phyloP scores from a whole-genome alignment of 2,113 vertebrate genomes.

The Nycticebus coucang region DNA sequence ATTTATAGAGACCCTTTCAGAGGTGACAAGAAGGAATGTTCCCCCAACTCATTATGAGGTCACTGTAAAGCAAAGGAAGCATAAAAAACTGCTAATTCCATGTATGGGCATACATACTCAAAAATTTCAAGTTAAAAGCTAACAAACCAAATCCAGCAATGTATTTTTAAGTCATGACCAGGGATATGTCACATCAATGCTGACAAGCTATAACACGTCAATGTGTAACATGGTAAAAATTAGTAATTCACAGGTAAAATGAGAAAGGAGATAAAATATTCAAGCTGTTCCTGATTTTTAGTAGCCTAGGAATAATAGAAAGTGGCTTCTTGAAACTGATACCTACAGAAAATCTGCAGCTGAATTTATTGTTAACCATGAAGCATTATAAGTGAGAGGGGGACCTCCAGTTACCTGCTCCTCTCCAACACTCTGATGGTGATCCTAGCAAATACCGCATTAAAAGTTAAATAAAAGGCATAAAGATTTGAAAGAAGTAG shows the following conservation, averaged over 20 bases:
- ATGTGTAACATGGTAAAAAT: background rate
- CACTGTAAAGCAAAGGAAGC: background rate
- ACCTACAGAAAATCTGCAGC: background rate
- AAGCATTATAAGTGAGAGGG: background rate
- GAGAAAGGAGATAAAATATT: background rate
- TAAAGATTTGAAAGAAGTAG: background rate
- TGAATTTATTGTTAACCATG: background rate
- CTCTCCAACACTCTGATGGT: background rate
- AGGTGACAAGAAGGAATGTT: background rate
- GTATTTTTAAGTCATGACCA: background rate
- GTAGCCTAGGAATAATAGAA: background rate
- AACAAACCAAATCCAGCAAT: background rate
- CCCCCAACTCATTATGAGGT: background rate
- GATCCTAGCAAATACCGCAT: background rate
- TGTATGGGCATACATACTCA: rapidly evolving
- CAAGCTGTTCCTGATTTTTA: background rate
- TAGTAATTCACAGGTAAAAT: background rate
- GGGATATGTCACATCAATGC: too few species aligned
- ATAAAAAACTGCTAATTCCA: rapidly evolving
- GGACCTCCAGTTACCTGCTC: background rate
- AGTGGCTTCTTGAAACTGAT: background rate
- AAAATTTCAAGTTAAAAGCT: background rate
- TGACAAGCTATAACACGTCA: background rate
- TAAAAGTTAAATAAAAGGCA: background rate
- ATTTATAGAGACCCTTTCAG: background rate